These are phyloP conservation scores for Melitaea cinxia DNA, from an alignment of 1,140 invertebrate species.

Conservation along the genomic window DNA sequence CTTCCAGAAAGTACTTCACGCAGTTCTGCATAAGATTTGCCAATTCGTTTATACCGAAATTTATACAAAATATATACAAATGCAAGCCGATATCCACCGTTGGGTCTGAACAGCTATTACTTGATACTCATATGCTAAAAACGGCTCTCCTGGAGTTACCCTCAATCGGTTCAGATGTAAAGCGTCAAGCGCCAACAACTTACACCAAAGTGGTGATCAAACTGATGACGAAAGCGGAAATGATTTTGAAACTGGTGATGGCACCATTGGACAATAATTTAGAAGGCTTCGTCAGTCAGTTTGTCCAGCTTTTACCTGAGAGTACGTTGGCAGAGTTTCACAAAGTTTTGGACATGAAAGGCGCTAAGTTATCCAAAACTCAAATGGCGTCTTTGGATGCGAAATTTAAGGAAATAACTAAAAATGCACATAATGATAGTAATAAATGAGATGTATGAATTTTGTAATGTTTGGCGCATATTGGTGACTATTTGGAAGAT, in stretches of 20 bases:
- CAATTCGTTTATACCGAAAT: constrained; percentile 97
- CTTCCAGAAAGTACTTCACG: constrained; percentile 98
- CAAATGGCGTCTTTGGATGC: constrained; percentile 60
- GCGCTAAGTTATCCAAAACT: constrained; percentile 79
- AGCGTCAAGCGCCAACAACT: constrained; percentile 92
- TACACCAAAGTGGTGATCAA: constrained; percentile 95
- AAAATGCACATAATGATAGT: constrained; percentile 35
- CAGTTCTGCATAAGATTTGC: constrained; percentile 98
- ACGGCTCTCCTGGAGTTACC: constrained; percentile 97
- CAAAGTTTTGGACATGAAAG: constrained; percentile 98
- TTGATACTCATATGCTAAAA: constrained; percentile 99
- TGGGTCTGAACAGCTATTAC: constrained; percentile 97
- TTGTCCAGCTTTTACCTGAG: constrained; percentile 94
- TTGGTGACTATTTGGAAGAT: too few species aligned
- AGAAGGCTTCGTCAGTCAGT: constrained; percentile 93
- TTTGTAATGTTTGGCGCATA: not conserved
- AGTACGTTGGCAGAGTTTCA: constrained; percentile 95
- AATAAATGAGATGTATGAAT: not conserved
- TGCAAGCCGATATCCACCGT: constrained; percentile 96
- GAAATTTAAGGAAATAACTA: constrained; percentile 53
- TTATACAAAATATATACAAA: constrained; percentile 95
- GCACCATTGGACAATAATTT: constrained; percentile 92
- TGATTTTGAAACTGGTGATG: constrained; percentile 99
- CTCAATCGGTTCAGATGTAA: constrained; percentile 93
- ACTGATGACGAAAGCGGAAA: constrained; percentile 98